A percentile compares a stretch with the other conserved stretches of the same genome.
phyloP scores from a whole-genome alignment of 2,888 invertebrate genomes.

The Urechis unicinctus region DNA sequence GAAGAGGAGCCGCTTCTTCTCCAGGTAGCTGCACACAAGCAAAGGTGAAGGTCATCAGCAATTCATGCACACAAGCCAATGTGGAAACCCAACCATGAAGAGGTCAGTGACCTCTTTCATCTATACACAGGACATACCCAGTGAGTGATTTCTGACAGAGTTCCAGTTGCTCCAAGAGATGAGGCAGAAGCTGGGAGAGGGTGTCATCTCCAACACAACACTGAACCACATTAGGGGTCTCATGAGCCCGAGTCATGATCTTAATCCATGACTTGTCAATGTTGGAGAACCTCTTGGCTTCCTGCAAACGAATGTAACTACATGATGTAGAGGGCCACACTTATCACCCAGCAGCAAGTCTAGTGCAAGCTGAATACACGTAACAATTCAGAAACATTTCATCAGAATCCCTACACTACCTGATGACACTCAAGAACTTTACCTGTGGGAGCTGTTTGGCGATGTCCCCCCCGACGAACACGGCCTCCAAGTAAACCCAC shows the following conservation, averaged over 20 bases:
- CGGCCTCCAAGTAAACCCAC: conserved; percentile 97
- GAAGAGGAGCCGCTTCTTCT: conserved; percentile 50
- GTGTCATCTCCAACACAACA: conserved; percentile 52
- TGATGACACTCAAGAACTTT: background rate
- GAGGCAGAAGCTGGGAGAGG: conserved; percentile 48
- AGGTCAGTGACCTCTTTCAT: background rate
- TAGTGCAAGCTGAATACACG: background rate
- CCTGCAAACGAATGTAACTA: conserved; percentile 25
- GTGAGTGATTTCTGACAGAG: conserved; percentile 52
- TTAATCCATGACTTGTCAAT: conserved; percentile 53
- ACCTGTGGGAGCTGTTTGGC: conserved; percentile 84
- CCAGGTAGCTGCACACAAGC: conserved; percentile 41
- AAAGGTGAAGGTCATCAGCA: background rate
- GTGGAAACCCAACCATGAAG: background rate
- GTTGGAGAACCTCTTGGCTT: conserved; percentile 51
- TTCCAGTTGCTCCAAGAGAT: conserved; percentile 50
- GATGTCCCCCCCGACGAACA: conserved; percentile 96
- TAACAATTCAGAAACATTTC: background rate
- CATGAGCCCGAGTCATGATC: conserved; percentile 51
- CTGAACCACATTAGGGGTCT: conserved; percentile 48
- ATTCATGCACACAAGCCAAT: background rate
- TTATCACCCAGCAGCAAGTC: background rate
- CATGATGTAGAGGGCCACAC: background rate
- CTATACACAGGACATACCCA: conserved; percentile 27
- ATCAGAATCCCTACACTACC: background rate